Conservation (phyloP, 2,888 invertebrate species). For the Lasius fuliginosus region DNA sequence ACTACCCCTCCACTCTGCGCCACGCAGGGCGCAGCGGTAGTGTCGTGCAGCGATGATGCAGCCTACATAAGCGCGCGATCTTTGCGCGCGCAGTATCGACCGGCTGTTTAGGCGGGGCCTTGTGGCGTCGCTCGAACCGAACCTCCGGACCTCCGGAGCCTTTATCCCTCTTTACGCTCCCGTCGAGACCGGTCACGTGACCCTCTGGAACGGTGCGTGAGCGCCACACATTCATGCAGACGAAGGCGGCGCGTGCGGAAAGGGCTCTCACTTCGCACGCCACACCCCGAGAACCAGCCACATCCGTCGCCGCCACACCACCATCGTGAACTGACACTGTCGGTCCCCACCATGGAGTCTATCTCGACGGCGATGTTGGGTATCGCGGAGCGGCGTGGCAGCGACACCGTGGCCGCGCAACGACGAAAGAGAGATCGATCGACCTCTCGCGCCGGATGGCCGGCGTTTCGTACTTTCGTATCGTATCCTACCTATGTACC, state of each 20-base stretch:
- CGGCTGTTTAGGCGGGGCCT: slow-evolving; percentile 11
- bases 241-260: slow-evolving; percentile 62
- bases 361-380: slow-evolving; percentile 27
- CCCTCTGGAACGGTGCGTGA: slow-evolving; percentile 34
- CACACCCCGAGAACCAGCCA: slow-evolving; percentile 65
- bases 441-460: slow-evolving; percentile 76
- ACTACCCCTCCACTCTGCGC: slow-evolving; percentile 76
- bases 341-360: slow-evolving; percentile 19
- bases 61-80: slow-evolving; percentile 79
- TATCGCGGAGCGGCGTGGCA: slow-evolving; percentile 63
- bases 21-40: slow-evolving; percentile 57
- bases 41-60: slow-evolving; percentile 78
- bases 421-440: slow-evolving; percentile 82
- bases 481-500: slow-evolving; percentile 63
- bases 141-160: neutral
- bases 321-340: slow-evolving; percentile 31
- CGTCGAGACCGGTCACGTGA: slow-evolving; percentile 57
- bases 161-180: neutral
- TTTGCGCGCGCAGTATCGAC: slow-evolving; percentile 52
- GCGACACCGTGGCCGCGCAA: slow-evolving; percentile 71
- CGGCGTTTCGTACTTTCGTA: slow-evolving; percentile 63
- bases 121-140: neutral
- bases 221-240: slow-evolving; percentile 40
- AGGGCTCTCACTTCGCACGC: slow-evolving; percentile 52
- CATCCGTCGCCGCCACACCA: slow-evolving; percentile 28